Evolutionary conservation across 2,797 vertebrate genomes (phyloP).

Genomic region (Cirrhinus mrigala): DNA sequence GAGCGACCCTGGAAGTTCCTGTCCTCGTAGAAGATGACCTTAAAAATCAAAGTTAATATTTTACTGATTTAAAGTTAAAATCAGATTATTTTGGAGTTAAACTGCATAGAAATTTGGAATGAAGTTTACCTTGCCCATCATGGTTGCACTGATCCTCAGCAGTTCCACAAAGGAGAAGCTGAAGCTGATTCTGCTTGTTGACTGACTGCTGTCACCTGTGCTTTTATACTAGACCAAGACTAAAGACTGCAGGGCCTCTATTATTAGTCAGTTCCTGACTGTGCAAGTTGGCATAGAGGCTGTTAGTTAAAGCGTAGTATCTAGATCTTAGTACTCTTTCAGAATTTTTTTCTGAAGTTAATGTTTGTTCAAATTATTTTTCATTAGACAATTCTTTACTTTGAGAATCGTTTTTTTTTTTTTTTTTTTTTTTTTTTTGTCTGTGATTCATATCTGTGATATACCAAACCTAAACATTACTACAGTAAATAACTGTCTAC

Average conservation of each 20-base stretch:
- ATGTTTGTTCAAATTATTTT: neutral
- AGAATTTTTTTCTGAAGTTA: neutral
- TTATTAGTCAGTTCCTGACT: conserved; percentile 40
- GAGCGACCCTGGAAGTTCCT: conserved; percentile 66
- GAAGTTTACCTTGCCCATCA: conserved; percentile 26
- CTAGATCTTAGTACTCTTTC: conserved; percentile 4
- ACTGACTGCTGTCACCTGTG: conserved; percentile 19
- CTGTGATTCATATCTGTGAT: too few species aligned
- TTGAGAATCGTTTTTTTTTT: too few species aligned
- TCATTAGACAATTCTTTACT: too few species aligned
- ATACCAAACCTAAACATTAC: too few species aligned
- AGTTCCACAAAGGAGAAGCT: neutral
- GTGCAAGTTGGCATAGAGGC: conserved; percentile 50
- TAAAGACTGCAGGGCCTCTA: conserved; percentile 13
- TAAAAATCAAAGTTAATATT: conserved; percentile 1
- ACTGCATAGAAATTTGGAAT: too few species aligned
- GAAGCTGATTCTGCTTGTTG: conserved; percentile 9
- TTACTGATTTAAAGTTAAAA: neutral
- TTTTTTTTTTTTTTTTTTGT: too few species aligned
- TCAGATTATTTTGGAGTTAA: too few species aligned
- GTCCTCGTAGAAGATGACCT: conserved; percentile 68
- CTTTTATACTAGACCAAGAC: conserved; percentile 43
- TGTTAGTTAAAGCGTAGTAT: neutral
- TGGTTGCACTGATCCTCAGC: neutral
- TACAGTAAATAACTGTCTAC: too few species aligned